Base-by-base conservation (phyloP, 2,113 vertebrate genomes). In the Murina feae region DNA sequence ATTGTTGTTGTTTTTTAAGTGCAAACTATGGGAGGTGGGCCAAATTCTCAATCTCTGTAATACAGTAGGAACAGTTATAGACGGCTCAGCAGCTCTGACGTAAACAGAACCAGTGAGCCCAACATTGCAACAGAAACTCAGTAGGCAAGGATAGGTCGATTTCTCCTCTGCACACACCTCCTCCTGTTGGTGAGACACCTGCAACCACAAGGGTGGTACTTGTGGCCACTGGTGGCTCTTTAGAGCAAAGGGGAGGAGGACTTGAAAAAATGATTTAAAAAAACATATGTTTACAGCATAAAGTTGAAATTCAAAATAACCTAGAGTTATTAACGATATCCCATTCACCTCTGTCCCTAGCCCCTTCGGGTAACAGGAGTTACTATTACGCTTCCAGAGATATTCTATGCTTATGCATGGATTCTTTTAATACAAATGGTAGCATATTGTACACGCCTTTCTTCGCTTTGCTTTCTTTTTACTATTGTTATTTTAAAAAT, bases 1-100 rank as follows among this genome's bases (percentile, higher is more conserved):
- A 83, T 28, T 75, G 21, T 13, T 39, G 51, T 91, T n/a, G 21
- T 91, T 92, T 44, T 39, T 69, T 93, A 20, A 68, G 39, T 87
- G 35, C 16, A 71, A 79, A 90, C 7, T 39, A 42, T 76, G 79
- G 69, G 23, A 39, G 9, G 86, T 60, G 12, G 16, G 25, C 51
- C 66, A 80, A 76, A 18, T 23, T 68, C 76, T 85, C 47, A 30
- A 68, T 63, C 10, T 89, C 51, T 72, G 9, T 94, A 58, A 63
- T 6, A 39, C 13, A 69, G 65, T 12, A n/a, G 35, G 35, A 37
- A 69, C 89, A 92, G 83, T 89, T 71, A 74, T 37, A 86, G 88
- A 18, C 30, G 42, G 42, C 71, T 89, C 51, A 65, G 28, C 9
- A 71, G 23, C 60, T 86, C 72, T 18, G 14, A 39, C 6, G 32